These are phyloP conservation scores for Scaptomyza graminum DNA, from an alignment of 1,140 invertebrate genomes.

Conservation along the genomic window DNA sequence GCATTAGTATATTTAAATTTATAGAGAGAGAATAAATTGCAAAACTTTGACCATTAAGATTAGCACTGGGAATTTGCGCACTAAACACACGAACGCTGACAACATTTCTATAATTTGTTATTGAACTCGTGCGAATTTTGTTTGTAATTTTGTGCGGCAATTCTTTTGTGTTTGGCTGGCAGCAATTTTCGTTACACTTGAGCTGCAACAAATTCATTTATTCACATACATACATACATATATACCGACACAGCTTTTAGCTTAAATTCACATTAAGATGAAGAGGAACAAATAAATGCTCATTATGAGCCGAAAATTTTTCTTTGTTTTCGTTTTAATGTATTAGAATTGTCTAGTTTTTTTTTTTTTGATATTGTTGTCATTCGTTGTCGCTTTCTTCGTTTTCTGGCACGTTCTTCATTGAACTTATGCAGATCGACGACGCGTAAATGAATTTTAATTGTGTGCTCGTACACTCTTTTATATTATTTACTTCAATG, in stretches of 20 bases:
- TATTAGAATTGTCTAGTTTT: constrained; percentile 18
- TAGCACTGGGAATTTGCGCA: constrained; percentile 18
- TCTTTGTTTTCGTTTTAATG: neutral
- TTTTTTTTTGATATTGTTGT: constrained; percentile 32
- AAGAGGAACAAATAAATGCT: neutral
- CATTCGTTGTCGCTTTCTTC: constrained; percentile 36
- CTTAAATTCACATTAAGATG: constrained; percentile 1
- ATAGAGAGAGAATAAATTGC: constrained; percentile 14
- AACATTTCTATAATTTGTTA: constrained; percentile 29
- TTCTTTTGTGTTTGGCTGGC: constrained; percentile 37
- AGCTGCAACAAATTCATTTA: constrained; percentile 8
- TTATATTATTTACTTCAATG: constrained; percentile 65
- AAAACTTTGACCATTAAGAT: constrained; percentile 12
- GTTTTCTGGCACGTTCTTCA: constrained; percentile 50
- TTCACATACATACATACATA: neutral
- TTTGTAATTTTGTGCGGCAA: constrained; percentile 33
- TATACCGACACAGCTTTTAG: neutral
- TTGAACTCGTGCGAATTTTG: constrained; percentile 25
- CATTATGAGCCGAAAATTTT: neutral
- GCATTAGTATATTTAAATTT: constrained; percentile 6
- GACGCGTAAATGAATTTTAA: constrained; percentile 74
- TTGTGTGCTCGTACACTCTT: constrained; percentile 51
- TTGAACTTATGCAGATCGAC: constrained; percentile 77
- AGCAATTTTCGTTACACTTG: constrained; percentile 11
- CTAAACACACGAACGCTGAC: constrained; percentile 32